Conservation (phyloP, 2,113 vertebrate species). For the Erythrocercus mccallii region DNA sequence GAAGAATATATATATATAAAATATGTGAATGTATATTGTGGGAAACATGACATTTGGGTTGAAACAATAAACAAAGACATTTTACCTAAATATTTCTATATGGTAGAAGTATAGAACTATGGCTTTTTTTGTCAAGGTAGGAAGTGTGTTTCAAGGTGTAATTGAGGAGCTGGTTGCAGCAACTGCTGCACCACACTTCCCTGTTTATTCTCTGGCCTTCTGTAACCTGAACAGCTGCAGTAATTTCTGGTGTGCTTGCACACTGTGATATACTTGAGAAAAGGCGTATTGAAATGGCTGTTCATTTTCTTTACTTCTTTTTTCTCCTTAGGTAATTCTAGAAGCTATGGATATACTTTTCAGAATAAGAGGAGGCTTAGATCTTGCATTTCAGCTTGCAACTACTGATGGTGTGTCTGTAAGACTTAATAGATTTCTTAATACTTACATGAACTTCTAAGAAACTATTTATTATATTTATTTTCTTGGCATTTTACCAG, state of each 20-base stretch:
- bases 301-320: not conserved
- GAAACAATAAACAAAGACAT: not conserved
- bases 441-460: not conserved
- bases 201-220: not conserved
- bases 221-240: not conserved
- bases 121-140: not conserved
- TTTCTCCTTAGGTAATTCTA: conserved; percentile 50
- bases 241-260: not conserved
- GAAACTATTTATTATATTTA: not conserved
- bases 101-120: not conserved
- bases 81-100: not conserved
- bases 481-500: not conserved
- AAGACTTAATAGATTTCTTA: not conserved
- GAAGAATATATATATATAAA: not conserved
- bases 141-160: not conserved
- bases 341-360: conserved; percentile 76
- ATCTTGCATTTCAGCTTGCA: conserved; percentile 79
- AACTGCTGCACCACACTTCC: not conserved
- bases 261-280: not conserved
- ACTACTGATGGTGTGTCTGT: conserved; percentile 72
- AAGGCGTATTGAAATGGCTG: not conserved
- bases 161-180: not conserved
- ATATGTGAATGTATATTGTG: not conserved
- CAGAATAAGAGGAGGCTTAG: conserved; percentile 79
- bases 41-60: not conserved